Base-by-base conservation (phyloP, 2,113 vertebrate species). In the Ptilonorhynchus violaceus region DNA sequence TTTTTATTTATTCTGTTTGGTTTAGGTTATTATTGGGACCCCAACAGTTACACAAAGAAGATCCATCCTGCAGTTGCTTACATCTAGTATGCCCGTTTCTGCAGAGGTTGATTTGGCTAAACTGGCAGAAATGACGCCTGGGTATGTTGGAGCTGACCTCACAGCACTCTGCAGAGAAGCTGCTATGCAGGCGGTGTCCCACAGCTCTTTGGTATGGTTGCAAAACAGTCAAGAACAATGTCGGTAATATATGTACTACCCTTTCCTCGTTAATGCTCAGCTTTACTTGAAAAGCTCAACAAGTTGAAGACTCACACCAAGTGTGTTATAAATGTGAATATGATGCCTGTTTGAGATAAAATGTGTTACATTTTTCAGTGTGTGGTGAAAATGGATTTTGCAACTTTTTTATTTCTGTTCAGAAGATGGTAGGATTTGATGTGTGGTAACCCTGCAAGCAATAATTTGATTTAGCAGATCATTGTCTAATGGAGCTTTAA, bases 141-240 rank as follows among this genome's bases (percentile, higher is more conserved):
- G 99, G 30, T 99, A 98, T 7, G 99, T 99, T 8, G 99, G 99
- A 42, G 99, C 99, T 22, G 99, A 99, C 95, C 98, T 99, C 55
- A 98, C 98, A 5, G 99, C 99, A 3, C 98, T 99, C 89, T 99
- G 99, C 97, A 98, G 99, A 85, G 99, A 99, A 86, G 99, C 99
- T 21, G 98, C 98, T n/a, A 97, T 99, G 98, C 97, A 98, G 11
- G 98, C 98, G 46, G 41, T 99, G 69, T 97, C 98, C n/a, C 98
- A 95, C 47, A 94, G 89, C 46, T 85, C 97, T 49, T 98, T 98
- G 99, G 99, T 99, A 98, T 93, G 97, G 37, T 46, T 74, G 55
- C 58, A 55, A 3, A 85, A 74, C 31, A 58, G 30, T 63, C 56
- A 22, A 60, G 83, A 77, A 8, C 35, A 25, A 12, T 44, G 35